Conservation (phyloP, 2,113 vertebrate species). For the Cacatua alba region DNA sequence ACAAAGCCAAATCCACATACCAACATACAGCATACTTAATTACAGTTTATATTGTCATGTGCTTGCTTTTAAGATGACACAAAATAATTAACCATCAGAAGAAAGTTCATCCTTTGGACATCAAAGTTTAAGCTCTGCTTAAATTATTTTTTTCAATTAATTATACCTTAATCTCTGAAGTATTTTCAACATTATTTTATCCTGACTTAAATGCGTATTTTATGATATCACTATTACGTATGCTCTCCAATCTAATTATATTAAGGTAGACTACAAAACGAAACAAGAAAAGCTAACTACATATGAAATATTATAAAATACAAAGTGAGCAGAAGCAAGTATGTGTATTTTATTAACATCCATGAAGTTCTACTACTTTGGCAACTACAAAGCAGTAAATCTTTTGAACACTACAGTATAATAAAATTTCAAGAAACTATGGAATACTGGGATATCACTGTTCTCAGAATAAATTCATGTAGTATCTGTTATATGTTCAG, state of each 20-base stretch:
- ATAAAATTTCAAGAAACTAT: not conserved
- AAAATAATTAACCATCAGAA: not conserved
- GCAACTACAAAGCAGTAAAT: not conserved
- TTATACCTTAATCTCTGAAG: not conserved
- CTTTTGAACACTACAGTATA: not conserved
- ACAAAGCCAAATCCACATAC: not conserved
- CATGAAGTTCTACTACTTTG: not conserved
- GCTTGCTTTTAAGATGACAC: not conserved
- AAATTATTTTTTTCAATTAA: not conserved
- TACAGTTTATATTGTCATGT: not conserved
- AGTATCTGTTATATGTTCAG: not conserved
- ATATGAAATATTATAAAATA: not conserved
- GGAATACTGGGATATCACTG: not conserved
- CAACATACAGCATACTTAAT: not conserved
- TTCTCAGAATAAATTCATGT: not conserved
- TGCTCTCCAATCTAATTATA: not conserved
- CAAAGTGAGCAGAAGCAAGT: not conserved
- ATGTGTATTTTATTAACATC: not conserved
- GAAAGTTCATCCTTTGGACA: not conserved
- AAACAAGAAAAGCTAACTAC: not conserved
- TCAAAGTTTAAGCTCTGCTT: not conserved
- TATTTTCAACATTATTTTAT: not conserved
- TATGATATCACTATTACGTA: not conserved
- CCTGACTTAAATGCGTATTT: not conserved
- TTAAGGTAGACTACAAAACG: not conserved